Conservation (phyloP, 2,888 invertebrate genomes). For the Agrochola lychnidis region DNA sequence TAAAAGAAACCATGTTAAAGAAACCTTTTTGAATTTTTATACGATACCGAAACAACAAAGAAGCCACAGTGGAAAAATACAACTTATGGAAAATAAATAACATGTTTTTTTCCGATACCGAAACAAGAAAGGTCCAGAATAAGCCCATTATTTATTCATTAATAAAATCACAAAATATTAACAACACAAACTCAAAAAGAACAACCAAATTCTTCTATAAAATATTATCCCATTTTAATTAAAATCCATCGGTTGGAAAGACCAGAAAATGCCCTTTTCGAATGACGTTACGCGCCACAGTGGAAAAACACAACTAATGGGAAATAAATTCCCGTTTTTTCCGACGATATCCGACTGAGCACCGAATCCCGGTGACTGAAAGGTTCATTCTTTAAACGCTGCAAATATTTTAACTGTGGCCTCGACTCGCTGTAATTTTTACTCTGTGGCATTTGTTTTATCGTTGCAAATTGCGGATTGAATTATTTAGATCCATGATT, state of each 20-base stretch:
- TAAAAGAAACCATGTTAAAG: neutral
- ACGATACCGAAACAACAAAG: neutral
- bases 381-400: conserved; percentile 38
- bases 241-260: conserved; percentile 10
- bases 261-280: neutral
- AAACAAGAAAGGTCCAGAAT: too few species aligned
- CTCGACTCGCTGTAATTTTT: conserved; percentile 4
- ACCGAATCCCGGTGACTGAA: conserved; percentile 31
- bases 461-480: conserved; percentile 19
- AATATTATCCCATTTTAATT: conserved; percentile 1
- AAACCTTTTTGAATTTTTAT: neutral
- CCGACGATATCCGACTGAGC: conserved; percentile 18
- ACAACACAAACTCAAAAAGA: neutral
- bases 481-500: conserved; percentile 13
- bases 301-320: conserved; percentile 39
- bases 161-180: neutral
- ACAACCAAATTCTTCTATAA: neutral
- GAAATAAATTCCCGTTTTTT: conserved; percentile 30
- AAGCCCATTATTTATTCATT: neutral
- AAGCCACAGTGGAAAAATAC: too few species aligned
- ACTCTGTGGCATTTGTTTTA: conserved; percentile 31
- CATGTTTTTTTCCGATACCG: too few species aligned
- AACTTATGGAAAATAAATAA: too few species aligned
- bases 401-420: conserved; percentile 37
- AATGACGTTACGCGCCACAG: conserved; percentile 22